Conservation (phyloP, 2,113 vertebrate genomes). For the Drymodes brunneopygia region DNA sequence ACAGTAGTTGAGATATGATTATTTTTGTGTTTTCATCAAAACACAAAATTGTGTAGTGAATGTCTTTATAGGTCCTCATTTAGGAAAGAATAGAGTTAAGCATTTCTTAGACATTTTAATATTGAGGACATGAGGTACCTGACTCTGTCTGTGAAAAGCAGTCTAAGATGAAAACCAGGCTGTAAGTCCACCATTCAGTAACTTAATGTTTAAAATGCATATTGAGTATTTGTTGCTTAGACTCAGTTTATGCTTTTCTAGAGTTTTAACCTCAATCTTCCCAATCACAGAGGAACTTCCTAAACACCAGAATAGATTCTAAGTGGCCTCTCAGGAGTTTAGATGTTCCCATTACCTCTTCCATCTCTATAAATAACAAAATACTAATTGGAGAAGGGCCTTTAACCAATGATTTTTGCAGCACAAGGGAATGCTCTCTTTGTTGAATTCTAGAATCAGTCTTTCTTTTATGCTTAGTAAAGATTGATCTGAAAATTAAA, state of each 20-base stretch:
- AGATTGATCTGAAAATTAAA: background rate
- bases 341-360: background rate
- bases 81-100: background rate
- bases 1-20: background rate
- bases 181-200: background rate
- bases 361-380: background rate
- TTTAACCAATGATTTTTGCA: background rate
- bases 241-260: background rate
- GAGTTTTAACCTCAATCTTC: background rate
- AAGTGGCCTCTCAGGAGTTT: background rate
- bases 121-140: background rate
- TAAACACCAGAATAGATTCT: background rate
- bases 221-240: background rate
- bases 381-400: background rate
- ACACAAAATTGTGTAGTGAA: no score
- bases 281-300: background rate
- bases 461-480: background rate
- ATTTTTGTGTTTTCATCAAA: background rate
- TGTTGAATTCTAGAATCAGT: background rate
- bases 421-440: accelerated
- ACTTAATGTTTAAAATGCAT: background rate
- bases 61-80: background rate
- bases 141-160: background rate
- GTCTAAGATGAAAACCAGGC: background rate
- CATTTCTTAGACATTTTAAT: background rate